phyloP scores from a whole-genome alignment of 2,888 invertebrate genomes.

The Smittia sp. region DNA sequence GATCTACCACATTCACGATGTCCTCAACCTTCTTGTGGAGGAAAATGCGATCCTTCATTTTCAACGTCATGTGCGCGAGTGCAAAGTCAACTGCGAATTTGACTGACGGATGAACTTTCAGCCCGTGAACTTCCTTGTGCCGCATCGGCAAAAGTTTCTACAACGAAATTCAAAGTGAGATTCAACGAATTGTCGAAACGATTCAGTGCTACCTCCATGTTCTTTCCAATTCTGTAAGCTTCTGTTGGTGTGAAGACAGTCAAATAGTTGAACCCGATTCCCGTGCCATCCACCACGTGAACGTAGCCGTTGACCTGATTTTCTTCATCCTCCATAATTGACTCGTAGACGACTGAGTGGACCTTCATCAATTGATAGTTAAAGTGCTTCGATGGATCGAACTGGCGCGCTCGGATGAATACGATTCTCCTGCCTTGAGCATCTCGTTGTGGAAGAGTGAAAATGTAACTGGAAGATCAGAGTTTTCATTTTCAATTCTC shows the following conservation, averaged over 20 bases:
- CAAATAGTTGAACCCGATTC: slow-evolving; percentile 71
- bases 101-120: slow-evolving; percentile 70
- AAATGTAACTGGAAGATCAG: not conserved
- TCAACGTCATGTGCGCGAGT: slow-evolving; percentile 72
- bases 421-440: slow-evolving; percentile 70
- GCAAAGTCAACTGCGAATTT: slow-evolving; percentile 76
- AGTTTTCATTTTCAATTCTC: not conserved
- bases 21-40: slow-evolving; percentile 51
- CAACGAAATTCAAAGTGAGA: slow-evolving; percentile 66
- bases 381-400: slow-evolving; percentile 73
- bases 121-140: slow-evolving; percentile 75
- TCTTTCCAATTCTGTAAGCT: slow-evolving; percentile 75
- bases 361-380: slow-evolving; percentile 76
- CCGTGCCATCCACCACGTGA: slow-evolving; percentile 73
- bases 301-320: slow-evolving; percentile 75
- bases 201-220: slow-evolving; percentile 67
- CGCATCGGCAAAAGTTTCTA: slow-evolving; percentile 71
- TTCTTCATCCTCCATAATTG: slow-evolving; percentile 77
- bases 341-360: slow-evolving; percentile 74
- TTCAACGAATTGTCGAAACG: slow-evolving; percentile 54
- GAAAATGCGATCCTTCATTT: slow-evolving; percentile 66
- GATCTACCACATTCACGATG: slow-evolving; percentile 54
- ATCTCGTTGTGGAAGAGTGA: slow-evolving; percentile 52
- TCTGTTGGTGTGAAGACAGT: slow-evolving; percentile 76
- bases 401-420: slow-evolving; percentile 64